phyloP scores from a whole-genome alignment of 92 coral and sea anemone species.

The Zoanthus solanderi region DNA sequence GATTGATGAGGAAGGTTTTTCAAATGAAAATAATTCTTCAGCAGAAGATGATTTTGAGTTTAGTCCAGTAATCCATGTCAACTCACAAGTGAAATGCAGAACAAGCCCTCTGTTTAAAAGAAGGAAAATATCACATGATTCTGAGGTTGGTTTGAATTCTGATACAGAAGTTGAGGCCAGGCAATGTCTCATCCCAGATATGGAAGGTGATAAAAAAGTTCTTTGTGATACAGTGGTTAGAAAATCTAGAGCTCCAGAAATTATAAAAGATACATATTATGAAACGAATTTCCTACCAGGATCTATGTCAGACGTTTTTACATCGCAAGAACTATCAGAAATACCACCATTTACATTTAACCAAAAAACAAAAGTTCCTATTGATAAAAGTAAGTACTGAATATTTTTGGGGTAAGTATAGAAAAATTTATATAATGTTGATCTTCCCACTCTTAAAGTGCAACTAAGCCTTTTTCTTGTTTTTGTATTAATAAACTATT shows the following conservation, averaged over 20 bases:
- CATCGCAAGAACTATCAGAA: conserved; percentile 33
- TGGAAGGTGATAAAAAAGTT: neutral
- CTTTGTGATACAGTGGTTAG: neutral
- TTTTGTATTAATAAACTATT: no score
- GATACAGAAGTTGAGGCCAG: neutral
- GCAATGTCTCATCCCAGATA: neutral
- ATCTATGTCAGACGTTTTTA: neutral
- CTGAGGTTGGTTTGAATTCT: neutral
- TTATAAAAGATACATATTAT: neutral
- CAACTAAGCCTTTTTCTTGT: no score
- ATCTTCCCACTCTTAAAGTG: no score
- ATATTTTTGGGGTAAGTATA: neutral
- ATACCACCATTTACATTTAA: conserved; percentile 44
- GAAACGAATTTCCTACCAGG: neutral
- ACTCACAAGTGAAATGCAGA: conserved; percentile 28
- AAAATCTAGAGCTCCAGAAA: neutral
- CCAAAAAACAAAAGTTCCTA: neutral
- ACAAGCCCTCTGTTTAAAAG: conserved; percentile 9
- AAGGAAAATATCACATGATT: neutral
- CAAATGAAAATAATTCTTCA: conserved; percentile 17
- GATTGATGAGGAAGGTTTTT: neutral
- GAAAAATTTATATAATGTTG: no score
- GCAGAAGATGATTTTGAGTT: conserved; percentile 49
- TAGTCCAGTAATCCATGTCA: conserved; percentile 42
- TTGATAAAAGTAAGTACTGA: neutral